phyloP scores from a whole-genome alignment of 2,797 vertebrate genomes.

The Sebastolobus alascanus region DNA sequence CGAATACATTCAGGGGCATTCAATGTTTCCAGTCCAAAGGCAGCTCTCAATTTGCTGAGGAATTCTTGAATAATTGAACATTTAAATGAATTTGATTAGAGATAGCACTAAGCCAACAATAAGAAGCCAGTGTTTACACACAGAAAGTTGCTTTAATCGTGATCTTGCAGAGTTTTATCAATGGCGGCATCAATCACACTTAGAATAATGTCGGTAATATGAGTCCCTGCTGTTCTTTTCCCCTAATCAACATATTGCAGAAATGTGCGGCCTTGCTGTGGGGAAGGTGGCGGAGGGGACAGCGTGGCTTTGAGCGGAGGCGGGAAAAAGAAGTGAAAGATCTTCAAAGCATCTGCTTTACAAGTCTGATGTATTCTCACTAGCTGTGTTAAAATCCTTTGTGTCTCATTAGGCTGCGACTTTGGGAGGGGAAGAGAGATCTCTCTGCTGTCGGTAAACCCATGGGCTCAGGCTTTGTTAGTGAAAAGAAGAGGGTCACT shows the following conservation, averaged over 20 bases:
- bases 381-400: slow-evolving; percentile 78
- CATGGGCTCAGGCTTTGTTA: slow-evolving; percentile 54
- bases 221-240: slow-evolving; percentile 15
- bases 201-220: slow-evolving; percentile 16
- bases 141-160: background rate
- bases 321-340: slow-evolving; percentile 65
- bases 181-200: slow-evolving; percentile 36
- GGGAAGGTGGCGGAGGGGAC: slow-evolving; percentile 68
- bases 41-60: slow-evolving; percentile 16
- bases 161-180: slow-evolving; percentile 25
- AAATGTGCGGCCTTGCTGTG: slow-evolving; percentile 62
- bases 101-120: background rate
- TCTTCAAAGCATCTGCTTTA: slow-evolving; percentile 82
- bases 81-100: slow-evolving; percentile 14
- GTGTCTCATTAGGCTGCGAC: slow-evolving; percentile 81
- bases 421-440: slow-evolving; percentile 54
- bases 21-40: slow-evolving; percentile 25
- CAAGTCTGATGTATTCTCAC: slow-evolving; percentile 78
- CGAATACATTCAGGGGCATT: slow-evolving; percentile 19
- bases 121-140: background rate
- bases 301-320: slow-evolving; percentile 52
- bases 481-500: slow-evolving; percentile 49
- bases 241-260: slow-evolving; percentile 60
- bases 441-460: slow-evolving; percentile 46
- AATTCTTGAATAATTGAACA: slow-evolving; percentile 22